Percentiles rank a stretch among this genome's conserved stretches.
phyloP scores from a whole-genome alignment of 2,888 invertebrate genomes.

The Cephus nigrinus region DNA sequence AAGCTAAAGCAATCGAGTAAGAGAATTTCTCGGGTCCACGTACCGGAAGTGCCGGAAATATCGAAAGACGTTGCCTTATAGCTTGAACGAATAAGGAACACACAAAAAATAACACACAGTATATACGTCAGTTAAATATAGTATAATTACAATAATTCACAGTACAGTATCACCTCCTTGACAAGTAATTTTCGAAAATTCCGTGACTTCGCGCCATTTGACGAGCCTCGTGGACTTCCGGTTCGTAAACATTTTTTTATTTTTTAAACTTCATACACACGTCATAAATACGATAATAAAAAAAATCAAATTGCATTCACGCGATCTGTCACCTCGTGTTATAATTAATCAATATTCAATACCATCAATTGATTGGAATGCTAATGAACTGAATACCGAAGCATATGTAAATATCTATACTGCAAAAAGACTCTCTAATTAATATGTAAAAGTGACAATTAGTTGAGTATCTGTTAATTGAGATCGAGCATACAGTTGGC shows the following conservation, averaged over 20 bases:
- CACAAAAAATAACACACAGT: not conserved
- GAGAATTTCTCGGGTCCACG: not conserved
- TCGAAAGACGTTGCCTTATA: not conserved
- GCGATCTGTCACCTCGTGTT: not conserved
- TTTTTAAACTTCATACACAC: not conserved
- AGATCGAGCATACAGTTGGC: not conserved
- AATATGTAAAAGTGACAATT: not conserved
- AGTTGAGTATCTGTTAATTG: not conserved
- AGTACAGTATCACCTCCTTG: not conserved
- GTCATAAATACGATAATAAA: not conserved
- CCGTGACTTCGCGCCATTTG: too few species aligned
- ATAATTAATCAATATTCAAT: not conserved
- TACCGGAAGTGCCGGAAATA: not conserved
- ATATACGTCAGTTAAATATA: not conserved
- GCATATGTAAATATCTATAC: not conserved
- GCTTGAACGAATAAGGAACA: not conserved
- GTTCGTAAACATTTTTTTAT: too few species aligned
- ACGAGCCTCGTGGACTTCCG: too few species aligned
- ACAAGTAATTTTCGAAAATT: not conserved
- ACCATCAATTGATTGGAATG: not conserved
- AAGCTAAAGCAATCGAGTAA: not conserved
- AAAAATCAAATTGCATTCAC: not conserved
- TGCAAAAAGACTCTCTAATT: not conserved
- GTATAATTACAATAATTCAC: not conserved
- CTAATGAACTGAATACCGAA: not conserved